phyloP scores from a whole-genome alignment of 2,888 invertebrate species.

The Drosophila neutralis region DNA sequence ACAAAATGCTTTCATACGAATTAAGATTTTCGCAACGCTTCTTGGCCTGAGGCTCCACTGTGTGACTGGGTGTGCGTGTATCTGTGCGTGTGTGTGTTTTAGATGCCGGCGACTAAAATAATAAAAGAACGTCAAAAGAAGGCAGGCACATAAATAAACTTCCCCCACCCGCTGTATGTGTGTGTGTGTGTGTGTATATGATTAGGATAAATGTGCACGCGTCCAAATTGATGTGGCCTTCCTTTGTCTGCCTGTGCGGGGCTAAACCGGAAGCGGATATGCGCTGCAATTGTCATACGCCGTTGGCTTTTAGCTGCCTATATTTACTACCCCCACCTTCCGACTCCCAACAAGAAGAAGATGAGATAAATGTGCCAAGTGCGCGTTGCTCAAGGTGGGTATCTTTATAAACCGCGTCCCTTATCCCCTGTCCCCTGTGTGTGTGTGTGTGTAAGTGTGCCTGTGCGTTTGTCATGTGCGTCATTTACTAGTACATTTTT shows the following conservation, averaged over 20 bases:
- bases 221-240: constrained; percentile 75
- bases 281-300: constrained; percentile 77
- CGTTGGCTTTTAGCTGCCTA: constrained; percentile 44
- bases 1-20: not conserved
- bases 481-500: constrained; percentile 58
- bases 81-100: constrained; percentile 9
- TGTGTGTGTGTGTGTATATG: constrained; percentile 52
- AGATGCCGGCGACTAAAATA: constrained; percentile 70
- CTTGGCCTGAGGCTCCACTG: not conserved
- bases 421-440: constrained; percentile 4
- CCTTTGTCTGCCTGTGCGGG: constrained; percentile 35
- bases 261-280: constrained; percentile 72
- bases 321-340: constrained; percentile 10
- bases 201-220: constrained; percentile 79
- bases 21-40: not conserved
- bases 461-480: constrained; percentile 34
- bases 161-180: constrained; percentile 14
- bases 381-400: constrained; percentile 44
- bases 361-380: constrained; percentile 41
- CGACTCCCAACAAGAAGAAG: not conserved
- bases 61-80: not conserved
- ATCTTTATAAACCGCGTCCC: constrained; percentile 54
- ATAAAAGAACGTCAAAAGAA: constrained; percentile 76
- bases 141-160: constrained; percentile 77
- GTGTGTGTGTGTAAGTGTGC: not conserved